phyloP scores from a whole-genome alignment of 2,797 vertebrate genomes.

The Babyrousa celebensis region DNA sequence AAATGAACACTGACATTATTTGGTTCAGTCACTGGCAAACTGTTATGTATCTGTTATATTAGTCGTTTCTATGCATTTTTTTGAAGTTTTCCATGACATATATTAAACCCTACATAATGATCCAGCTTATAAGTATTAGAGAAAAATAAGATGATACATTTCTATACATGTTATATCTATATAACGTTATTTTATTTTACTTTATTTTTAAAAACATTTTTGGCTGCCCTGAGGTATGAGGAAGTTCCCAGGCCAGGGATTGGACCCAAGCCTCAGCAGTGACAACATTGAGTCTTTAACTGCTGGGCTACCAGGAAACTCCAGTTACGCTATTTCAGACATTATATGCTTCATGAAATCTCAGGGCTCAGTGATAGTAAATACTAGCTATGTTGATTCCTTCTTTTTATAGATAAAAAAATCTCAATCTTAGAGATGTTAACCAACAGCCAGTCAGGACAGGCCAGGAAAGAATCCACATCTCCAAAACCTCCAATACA shows the following conservation, averaged over 20 bases:
- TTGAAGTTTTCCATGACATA: not conserved
- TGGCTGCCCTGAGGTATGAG: no score
- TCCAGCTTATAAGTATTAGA: not conserved
- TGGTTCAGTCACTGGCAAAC: not conserved
- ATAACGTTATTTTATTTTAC: not conserved
- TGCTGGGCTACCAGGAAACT: no score
- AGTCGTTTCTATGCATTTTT: not conserved
- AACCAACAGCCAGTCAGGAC: not conserved
- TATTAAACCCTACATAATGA: not conserved
- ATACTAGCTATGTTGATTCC: not conserved
- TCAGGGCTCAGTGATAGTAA: not conserved
- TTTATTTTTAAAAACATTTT: no score
- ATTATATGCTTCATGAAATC: not conserved
- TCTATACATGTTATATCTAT: not conserved
- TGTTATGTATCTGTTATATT: constrained; percentile 6
- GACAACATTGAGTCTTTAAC: no score
- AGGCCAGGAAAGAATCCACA: not conserved
- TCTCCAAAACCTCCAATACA: not conserved
- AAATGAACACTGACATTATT: constrained; percentile 42
- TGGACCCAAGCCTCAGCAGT: no score
- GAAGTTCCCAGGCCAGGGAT: no score
- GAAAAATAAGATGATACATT: constrained; percentile 1
- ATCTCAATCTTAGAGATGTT: not conserved
- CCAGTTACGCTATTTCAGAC: not conserved
- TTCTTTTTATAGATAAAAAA: constrained; percentile 41